Evolutionary conservation across 2,113 vertebrate species (phyloP), one percentile per base, ranked within the genome.

Genomic region (Eudyptes chrysolophus): DNA sequence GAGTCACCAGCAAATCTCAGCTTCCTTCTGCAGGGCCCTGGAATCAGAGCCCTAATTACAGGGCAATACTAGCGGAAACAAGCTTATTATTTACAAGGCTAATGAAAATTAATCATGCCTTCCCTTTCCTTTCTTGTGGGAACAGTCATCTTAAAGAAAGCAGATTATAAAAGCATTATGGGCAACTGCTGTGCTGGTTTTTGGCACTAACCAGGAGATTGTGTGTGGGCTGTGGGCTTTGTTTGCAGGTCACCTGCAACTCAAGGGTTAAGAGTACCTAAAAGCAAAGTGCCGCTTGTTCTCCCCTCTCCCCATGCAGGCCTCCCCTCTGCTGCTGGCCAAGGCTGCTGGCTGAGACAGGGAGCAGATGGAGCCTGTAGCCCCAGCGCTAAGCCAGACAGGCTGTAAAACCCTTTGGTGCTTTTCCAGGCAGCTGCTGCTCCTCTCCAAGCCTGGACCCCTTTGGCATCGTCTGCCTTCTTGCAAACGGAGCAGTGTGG

Each of bases 71-170:
- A 75, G 91, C 6, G 26, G 95, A 97, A 97, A 91, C 76, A 71
- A 89, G 92, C 90, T 88, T 78, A 86, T 90, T 94, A 91, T 96
- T 97, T 95, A 97, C 74, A 57, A 94, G 80, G 48, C 80, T 97
- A 94, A 97, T 95, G 92, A 95, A 94, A 95, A 97, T 95, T 91
- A 94, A 94, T 94, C 92, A 92, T 64, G 76, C 83, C 80, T 94
- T 80, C 72, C 38, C 76, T 90, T 95, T 72, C 60, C 61, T 87
- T 87, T 90, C 80, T 89, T 75, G 87, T 74, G 77, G 85, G 83
- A 95, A 84, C 76, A 97, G 55, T 86, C 95, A 88, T 13, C 12
- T 78, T 48, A 70, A 79, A 68, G 80, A 79, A 88, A 92, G 68
- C 54, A 92, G 57, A 77, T 95, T 85, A 94, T 51, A 84, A 87